Evolutionary conservation across 2,113 vertebrate species (phyloP).

Genomic region (Anarhynchus alexandrinus): DNA sequence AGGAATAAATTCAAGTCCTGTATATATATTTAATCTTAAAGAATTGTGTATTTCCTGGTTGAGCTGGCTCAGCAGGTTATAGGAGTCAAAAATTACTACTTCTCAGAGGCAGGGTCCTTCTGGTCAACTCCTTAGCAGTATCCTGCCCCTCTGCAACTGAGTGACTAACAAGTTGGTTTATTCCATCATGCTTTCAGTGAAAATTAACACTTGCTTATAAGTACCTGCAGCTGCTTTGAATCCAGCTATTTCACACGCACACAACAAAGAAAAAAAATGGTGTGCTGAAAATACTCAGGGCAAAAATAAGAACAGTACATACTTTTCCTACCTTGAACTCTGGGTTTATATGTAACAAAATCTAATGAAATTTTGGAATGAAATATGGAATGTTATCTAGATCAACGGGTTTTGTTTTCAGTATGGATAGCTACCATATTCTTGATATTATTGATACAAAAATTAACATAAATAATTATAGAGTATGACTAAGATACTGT

Average conservation of each 20-base stretch:
- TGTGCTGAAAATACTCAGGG: not conserved
- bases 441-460: not conserved
- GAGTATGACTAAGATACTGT: not conserved
- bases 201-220: not conserved
- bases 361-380: not conserved
- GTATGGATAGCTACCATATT: fast-evolving
- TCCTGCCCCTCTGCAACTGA: not conserved
- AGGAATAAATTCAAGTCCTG: not conserved
- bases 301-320: not conserved
- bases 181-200: not conserved
- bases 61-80: not conserved
- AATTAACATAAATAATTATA: not conserved
- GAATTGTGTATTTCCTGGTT: not conserved
- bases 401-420: not conserved
- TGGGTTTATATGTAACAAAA: not conserved
- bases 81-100: not conserved
- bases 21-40: not conserved
- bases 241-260: not conserved
- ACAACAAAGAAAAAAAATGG: not conserved
- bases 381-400: not conserved
- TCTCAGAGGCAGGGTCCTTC: not conserved
- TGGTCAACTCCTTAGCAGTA: not conserved
- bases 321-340: not conserved
- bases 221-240: not conserved
- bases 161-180: not conserved